phyloP scores from a whole-genome alignment of 2,888 invertebrate species.

The Cynaeus angustus region DNA sequence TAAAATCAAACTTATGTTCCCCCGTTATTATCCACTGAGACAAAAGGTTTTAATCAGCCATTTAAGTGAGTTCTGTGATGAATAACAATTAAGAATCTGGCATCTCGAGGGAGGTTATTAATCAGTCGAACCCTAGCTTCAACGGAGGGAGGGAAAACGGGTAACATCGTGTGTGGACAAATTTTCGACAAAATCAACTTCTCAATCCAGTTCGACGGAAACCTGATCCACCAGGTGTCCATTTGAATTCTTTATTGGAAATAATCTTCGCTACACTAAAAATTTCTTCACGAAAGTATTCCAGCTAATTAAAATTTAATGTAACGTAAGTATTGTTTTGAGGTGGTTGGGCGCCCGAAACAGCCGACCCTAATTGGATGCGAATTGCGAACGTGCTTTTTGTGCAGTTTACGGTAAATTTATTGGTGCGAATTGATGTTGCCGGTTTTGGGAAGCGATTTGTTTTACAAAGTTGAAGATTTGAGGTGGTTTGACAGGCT shows the following conservation, averaged over 20 bases:
- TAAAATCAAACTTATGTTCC: constrained; percentile 50
- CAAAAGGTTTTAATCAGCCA: constrained; percentile 55
- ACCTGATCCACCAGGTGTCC: constrained; percentile 10
- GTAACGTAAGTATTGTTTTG: neutral
- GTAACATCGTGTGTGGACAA: constrained; percentile 13
- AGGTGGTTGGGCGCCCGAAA: neutral
- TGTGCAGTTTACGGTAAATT: constrained; percentile 17
- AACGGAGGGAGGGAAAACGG: constrained; percentile 11
- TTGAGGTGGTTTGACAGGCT: neutral
- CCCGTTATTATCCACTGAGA: constrained; percentile 48
- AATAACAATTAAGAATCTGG: constrained; percentile 55
- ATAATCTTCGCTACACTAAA: neutral
- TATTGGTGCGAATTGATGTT: constrained; percentile 15
- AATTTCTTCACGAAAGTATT: constrained; percentile 8
- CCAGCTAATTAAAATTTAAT: constrained; percentile 1
- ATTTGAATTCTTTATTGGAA: constrained; percentile 10
- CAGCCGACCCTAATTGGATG: constrained; percentile 13
- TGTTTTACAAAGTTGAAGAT: constrained; percentile 6
- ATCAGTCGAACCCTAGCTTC: constrained; percentile 37
- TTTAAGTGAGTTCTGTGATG: constrained; percentile 54
- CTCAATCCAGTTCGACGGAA: constrained; percentile 7
- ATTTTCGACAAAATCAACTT: constrained; percentile 3
- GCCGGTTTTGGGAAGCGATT: constrained; percentile 5
- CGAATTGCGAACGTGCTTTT: constrained; percentile 27
- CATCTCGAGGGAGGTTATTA: constrained; percentile 50